phyloP scores from a whole-genome alignment of 2,797 vertebrate species.

The Crax fasciolata region DNA sequence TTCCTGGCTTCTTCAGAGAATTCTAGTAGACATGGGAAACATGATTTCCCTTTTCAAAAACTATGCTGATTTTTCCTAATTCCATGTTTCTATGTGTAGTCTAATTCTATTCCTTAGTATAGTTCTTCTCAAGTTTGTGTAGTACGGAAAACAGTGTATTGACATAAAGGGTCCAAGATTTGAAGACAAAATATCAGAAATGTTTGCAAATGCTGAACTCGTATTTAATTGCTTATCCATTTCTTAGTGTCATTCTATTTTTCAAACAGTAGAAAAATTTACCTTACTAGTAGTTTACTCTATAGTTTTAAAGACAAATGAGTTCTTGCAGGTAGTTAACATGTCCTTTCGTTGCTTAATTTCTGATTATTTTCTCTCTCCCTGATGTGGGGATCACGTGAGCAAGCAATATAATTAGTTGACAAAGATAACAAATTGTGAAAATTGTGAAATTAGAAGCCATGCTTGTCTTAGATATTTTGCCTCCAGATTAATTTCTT shows the following conservation, averaged over 20 bases:
- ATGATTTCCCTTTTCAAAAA: neutral
- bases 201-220: neutral
- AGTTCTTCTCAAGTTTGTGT: neutral
- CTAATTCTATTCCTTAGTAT: neutral
- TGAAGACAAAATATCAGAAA: neutral
- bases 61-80: neutral
- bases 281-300: neutral
- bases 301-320: neutral
- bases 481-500: neutral
- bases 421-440: neutral
- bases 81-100: neutral
- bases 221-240: neutral
- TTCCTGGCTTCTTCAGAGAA: neutral
- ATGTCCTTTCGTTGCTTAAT: neutral
- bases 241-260: neutral
- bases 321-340: slow-evolving; percentile 18
- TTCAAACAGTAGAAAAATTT: neutral
- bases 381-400: neutral
- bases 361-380: neutral
- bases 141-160: neutral
- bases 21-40: neutral
- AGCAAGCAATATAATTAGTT: neutral
- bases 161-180: neutral
- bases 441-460: slow-evolving; percentile 14
- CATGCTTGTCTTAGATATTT: neutral